phyloP scores from a whole-genome alignment of 2,888 invertebrate species.

The Oscheius onirici region DNA sequence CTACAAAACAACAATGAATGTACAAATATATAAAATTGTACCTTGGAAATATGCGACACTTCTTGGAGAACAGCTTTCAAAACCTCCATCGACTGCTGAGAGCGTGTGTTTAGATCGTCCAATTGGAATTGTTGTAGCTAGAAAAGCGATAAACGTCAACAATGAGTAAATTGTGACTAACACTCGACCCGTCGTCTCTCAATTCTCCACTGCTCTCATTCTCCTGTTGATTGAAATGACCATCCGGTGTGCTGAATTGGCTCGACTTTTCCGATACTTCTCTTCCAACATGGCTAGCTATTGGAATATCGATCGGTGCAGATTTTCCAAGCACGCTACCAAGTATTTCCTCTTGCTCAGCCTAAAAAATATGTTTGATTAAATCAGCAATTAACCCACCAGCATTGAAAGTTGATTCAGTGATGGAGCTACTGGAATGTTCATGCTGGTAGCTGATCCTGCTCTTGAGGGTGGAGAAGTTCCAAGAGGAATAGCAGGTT shows the following conservation, averaged over 20 bases:
- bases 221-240: slow-evolving; percentile 38
- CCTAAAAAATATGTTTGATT: not conserved
- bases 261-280: slow-evolving; percentile 37
- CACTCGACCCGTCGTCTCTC: slow-evolving; percentile 17
- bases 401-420: slow-evolving; percentile 29
- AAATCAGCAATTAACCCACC: not conserved
- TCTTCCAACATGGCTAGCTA: not conserved
- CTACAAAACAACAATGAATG: slow-evolving; percentile 7
- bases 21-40: not conserved
- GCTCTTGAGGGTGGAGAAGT: slow-evolving; percentile 42
- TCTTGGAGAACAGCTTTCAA: slow-evolving; percentile 37
- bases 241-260: slow-evolving; percentile 61
- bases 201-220: slow-evolving; percentile 24
- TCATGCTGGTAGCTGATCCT: slow-evolving; percentile 33
- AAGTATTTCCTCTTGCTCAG: slow-evolving; percentile 18
- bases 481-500: slow-evolving; percentile 42
- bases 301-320: slow-evolving; percentile 51
- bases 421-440: slow-evolving; percentile 23
- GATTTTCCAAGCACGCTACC: slow-evolving; percentile 29
- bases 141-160: not conserved
- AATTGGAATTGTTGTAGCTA: slow-evolving; percentile 36
- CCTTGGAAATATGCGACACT: slow-evolving; percentile 33
- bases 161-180: not conserved
- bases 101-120: slow-evolving; percentile 42
- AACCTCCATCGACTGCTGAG: slow-evolving; percentile 37